phyloP scores from a whole-genome alignment of 37 sponge, comb jelly and placozoan genomes.

The Oscarella lobularis region DNA sequence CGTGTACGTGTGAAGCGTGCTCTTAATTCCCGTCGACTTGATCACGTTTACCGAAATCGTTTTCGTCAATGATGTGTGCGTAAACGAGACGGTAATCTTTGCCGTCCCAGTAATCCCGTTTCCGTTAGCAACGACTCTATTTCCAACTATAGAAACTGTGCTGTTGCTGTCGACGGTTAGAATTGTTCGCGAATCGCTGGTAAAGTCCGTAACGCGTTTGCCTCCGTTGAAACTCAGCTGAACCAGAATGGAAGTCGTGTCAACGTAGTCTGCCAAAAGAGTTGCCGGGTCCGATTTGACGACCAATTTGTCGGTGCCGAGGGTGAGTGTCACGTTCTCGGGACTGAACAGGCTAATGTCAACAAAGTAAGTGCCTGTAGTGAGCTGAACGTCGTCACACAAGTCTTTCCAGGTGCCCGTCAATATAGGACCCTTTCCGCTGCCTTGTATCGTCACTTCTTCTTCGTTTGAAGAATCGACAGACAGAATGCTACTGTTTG shows the following conservation, averaged over 20 bases:
- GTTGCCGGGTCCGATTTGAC: background rate
- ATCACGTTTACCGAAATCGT: background rate
- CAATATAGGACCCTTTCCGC: background rate
- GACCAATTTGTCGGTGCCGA: background rate
- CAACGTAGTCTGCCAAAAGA: background rate
- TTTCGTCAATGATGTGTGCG: background rate
- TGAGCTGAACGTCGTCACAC: background rate
- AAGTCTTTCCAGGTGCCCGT: background rate
- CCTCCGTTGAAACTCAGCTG: background rate
- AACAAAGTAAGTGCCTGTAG: background rate
- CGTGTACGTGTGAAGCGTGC: background rate
- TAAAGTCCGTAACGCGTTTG: background rate
- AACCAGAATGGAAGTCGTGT: background rate
- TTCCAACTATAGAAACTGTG: background rate
- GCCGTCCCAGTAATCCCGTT: background rate
- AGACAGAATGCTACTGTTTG: background rate
- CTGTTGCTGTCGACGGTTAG: background rate
- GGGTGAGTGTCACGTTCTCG: background rate
- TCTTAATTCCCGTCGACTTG: background rate
- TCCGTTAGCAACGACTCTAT: background rate
- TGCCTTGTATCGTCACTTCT: background rate
- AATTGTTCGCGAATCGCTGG: background rate
- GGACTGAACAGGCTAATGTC: background rate
- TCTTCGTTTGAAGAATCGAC: background rate
- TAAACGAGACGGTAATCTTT: background rate